Evolutionary conservation across 2,888 invertebrate genomes (phyloP).

Genomic region (Agapetus fuscipes): DNA sequence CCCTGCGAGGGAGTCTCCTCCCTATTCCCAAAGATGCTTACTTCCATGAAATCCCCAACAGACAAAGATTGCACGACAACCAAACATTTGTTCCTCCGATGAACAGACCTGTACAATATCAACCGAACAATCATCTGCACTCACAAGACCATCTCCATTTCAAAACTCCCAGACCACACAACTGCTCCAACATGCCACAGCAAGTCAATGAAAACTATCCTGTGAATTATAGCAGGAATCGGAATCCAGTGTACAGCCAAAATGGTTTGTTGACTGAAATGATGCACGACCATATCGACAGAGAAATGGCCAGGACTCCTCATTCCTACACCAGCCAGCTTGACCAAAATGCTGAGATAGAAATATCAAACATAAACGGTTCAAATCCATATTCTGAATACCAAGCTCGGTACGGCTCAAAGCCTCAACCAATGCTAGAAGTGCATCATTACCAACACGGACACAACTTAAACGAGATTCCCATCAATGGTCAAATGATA

Average conservation of each 20-base stretch:
- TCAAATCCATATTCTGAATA: constrained; percentile 12
- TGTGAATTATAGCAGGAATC: constrained; percentile 28
- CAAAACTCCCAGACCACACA: constrained; percentile 6
- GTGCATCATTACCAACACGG: constrained; percentile 17
- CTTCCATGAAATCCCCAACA: constrained; percentile 49
- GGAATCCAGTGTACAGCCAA: constrained; percentile 38
- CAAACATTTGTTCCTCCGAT: constrained; percentile 27
- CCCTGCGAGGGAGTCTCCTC: constrained; percentile 24
- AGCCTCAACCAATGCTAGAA: constrained; percentile 1
- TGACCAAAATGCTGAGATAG: constrained; percentile 40
- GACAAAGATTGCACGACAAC: constrained; percentile 25
- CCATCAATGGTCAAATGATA: constrained; percentile 19
- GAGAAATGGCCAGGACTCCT: constrained; percentile 43
- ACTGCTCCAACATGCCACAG: constrained; percentile 1
- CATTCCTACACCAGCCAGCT: constrained; percentile 34
- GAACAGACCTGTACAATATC: constrained; percentile 28
- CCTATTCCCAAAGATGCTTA: constrained; percentile 52
- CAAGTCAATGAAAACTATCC: constrained; percentile 6
- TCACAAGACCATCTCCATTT: constrained; percentile 15
- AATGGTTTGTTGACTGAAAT: constrained; percentile 40
- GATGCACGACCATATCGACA: constrained; percentile 44
- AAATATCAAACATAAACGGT: constrained; percentile 38
- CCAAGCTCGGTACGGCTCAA: constrained; percentile 9
- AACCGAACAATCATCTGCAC: constrained; percentile 29
- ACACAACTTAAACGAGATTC: constrained; percentile 17